Conservation (phyloP, 1,140 invertebrate species). For the Popillia japonica region DNA sequence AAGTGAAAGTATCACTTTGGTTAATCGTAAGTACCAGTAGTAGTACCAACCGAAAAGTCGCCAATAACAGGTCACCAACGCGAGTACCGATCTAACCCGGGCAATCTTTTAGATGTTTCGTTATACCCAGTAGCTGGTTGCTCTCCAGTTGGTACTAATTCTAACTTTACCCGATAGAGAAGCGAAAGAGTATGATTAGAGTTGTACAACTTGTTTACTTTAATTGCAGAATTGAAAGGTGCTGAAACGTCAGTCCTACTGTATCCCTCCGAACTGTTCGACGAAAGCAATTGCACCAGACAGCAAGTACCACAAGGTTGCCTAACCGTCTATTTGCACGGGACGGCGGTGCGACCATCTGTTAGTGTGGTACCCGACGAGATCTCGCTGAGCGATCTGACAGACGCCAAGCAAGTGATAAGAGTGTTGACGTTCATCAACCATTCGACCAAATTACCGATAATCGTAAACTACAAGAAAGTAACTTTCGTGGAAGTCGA, state of each 20-base stretch:
- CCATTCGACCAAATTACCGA: slow-evolving; percentile 46
- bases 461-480: slow-evolving; percentile 49
- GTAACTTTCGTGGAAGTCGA: slow-evolving; percentile 44
- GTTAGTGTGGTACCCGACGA: slow-evolving; percentile 46
- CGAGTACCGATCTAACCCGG: too few species aligned
- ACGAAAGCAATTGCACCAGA: not conserved
- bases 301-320: not conserved
- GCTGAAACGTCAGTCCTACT: not conserved
- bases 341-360: slow-evolving; percentile 42
- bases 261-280: not conserved
- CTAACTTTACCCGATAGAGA: too few species aligned
- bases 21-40: not conserved
- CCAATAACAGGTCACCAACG: too few species aligned
- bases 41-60: too few species aligned
- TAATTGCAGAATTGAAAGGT: not conserved
- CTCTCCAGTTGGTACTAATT: too few species aligned
- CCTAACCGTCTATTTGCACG: not conserved
- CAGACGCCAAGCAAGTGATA: slow-evolving; percentile 13
- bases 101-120: too few species aligned
- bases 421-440: slow-evolving; percentile 47
- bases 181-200: too few species aligned
- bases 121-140: too few species aligned
- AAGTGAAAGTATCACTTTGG: too few species aligned
- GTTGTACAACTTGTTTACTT: too few species aligned
- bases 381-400: slow-evolving; percentile 42